Evolutionary conservation across 2,888 invertebrate genomes (phyloP), one percentile per base, ranked within the genome.

Genomic region (Hirtodrosophila confusa): DNA sequence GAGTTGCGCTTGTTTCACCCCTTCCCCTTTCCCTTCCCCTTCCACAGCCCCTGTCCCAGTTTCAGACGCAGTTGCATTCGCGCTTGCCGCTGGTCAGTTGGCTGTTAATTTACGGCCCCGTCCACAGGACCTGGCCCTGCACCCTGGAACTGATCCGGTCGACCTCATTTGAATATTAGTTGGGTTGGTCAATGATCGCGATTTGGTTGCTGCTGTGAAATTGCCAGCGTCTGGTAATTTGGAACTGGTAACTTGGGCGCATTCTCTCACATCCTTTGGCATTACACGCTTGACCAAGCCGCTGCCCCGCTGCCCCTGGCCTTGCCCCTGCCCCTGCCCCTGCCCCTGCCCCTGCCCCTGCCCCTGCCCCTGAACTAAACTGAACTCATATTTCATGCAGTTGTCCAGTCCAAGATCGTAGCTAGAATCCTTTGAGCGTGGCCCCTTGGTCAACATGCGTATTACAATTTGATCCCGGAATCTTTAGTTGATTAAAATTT

Each of bases 81-180:
- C 17, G 17, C 2, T 44, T 37, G 44, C 48, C 29, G 47, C 48
- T 68, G 75, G 75, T 75, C 75, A 75, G 78, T 78, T 47, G 61
- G 10, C 45, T 53, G 63, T 58, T 77, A 78, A 78, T 78, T 78
- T 78, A 71, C 56, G 54, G 54, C 40, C 44, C 47, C 47, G 51
- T 27, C 58, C 45, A 41, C 39, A 29, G 65, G 23, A 10, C 45
- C 1, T 27, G 27, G 5, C 47, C 12, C 57, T 11, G 37, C 73
- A 40, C 27, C 36, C 70, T 43, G 73, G 56, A 55, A 72, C 65
- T 82, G 87, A 86, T 71, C 74, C 80, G 78, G 76, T 76, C 86
- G 85, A 83, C 86, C 84, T 86, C 85, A 85, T 85, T 85, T 85
- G 88, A 85, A 85, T 85, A 85, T 88, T 88, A 78, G 88, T 78